Conservation (phyloP, 2,113 vertebrate species). For the Phasianus colchicus region DNA sequence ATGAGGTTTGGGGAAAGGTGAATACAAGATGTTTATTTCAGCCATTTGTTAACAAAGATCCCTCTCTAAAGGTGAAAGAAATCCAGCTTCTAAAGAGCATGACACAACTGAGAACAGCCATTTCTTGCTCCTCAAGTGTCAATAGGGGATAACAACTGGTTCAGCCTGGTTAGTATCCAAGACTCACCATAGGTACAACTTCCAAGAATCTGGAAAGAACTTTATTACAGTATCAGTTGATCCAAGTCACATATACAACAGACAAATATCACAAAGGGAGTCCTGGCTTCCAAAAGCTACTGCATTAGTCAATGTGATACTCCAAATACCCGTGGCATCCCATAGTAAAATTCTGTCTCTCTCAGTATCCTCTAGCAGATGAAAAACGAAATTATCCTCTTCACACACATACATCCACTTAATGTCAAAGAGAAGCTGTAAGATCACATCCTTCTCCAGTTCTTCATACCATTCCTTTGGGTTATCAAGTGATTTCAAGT, state of each 20-base stretch:
- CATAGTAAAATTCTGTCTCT: background rate
- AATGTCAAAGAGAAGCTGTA: background rate
- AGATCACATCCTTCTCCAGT: background rate
- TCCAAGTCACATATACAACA: background rate
- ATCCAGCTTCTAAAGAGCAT: background rate
- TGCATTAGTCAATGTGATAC: background rate
- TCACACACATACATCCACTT: rapidly evolving
- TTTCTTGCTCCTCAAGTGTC: background rate
- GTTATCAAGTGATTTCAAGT: background rate
- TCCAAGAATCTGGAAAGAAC: background rate
- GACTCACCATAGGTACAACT: background rate
- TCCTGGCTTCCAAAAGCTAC: background rate
- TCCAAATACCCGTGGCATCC: background rate
- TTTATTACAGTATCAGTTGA: background rate
- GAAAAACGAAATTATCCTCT: background rate
- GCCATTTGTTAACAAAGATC: background rate
- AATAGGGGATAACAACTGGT: background rate
- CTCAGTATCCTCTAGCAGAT: background rate
- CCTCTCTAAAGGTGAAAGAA: background rate
- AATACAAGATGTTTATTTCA: background rate
- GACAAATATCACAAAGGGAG: background rate
- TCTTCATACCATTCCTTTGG: background rate
- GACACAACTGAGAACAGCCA: background rate
- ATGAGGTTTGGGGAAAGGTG: background rate
- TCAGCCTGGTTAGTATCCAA: background rate